Conservation (phyloP, 2,888 invertebrate species). For the Brachyptera risi region DNA sequence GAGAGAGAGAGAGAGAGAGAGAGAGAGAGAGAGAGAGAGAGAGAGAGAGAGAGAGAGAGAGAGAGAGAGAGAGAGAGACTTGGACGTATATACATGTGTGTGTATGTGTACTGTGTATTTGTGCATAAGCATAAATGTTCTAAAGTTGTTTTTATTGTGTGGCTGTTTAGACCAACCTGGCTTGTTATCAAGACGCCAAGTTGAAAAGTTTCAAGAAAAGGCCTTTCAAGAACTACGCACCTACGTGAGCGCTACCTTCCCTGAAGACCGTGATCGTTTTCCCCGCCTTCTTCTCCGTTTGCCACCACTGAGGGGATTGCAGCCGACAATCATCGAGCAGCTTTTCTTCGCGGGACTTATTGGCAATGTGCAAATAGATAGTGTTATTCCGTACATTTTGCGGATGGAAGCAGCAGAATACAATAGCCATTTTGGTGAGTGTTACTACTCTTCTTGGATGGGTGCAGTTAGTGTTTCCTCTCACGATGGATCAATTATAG, state of each 20-base stretch:
- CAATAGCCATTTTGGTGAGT: slow-evolving; percentile 32
- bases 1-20: too few species aligned
- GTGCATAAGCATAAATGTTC: too few species aligned
- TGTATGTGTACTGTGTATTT: too few species aligned
- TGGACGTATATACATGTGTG: too few species aligned
- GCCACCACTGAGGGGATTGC: slow-evolving; percentile 65
- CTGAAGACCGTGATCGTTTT: slow-evolving; percentile 52
- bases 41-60: too few species aligned
- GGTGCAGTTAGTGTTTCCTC: neutral
- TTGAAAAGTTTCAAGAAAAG: slow-evolving; percentile 58
- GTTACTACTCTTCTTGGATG: neutral
- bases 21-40: too few species aligned
- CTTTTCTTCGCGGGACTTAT: slow-evolving; percentile 89
- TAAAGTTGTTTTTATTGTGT: too few species aligned
- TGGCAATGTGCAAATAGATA: slow-evolving; percentile 91
- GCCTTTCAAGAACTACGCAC: slow-evolving; percentile 55
- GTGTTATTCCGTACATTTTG: slow-evolving; percentile 89
- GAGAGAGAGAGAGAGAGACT: too few species aligned
- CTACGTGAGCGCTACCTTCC: slow-evolving; percentile 47
- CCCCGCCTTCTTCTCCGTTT: slow-evolving; percentile 65
- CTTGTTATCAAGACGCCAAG: slow-evolving; percentile 47
- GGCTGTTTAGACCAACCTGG: slow-evolving; percentile 49
- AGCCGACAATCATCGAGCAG: slow-evolving; percentile 78
- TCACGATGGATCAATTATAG: too few species aligned
- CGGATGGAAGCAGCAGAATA: slow-evolving; percentile 51